These are phyloP conservation scores for Pseudochirops cupreus DNA, from an alignment of 2,797 vertebrate species.

Conservation along the genomic window DNA sequence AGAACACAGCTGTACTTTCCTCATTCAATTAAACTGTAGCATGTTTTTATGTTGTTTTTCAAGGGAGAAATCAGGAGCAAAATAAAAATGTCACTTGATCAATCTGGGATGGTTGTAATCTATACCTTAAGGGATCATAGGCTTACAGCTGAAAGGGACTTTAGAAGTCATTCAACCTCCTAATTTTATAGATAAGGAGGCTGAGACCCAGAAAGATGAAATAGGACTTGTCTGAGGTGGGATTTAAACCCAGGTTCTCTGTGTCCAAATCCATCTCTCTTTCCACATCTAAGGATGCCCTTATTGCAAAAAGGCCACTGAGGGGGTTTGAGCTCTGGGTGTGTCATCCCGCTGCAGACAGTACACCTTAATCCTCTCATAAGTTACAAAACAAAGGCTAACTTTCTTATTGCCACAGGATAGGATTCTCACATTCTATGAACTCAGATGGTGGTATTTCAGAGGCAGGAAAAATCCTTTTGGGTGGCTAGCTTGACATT, in stretches of 20 bases:
- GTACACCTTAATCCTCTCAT: background rate
- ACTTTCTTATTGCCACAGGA: background rate
- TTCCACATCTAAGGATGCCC: conserved; percentile 49
- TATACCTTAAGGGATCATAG: background rate
- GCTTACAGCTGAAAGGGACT: background rate
- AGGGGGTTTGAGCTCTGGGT: conserved; percentile 64
- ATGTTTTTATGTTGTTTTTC: conserved; percentile 68
- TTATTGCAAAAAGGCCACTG: conserved; percentile 69
- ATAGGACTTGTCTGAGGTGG: background rate
- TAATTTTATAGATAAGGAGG: background rate
- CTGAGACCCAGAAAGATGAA: background rate
- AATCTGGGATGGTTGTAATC: conserved; percentile 59
- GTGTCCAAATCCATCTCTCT: background rate
- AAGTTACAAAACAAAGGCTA: conserved; percentile 25
- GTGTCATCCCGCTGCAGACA: conserved; percentile 36
- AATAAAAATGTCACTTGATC: conserved; percentile 56
- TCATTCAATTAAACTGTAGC: conserved; percentile 63
- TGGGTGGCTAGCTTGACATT: background rate
- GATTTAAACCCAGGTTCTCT: background rate
- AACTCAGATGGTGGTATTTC: background rate
- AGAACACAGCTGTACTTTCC: conserved; percentile 64
- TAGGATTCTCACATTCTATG: background rate
- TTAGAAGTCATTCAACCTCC: background rate
- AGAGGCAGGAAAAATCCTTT: conserved; percentile 3
- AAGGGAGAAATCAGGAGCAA: conserved; percentile 51